Conservation (phyloP, 2,113 vertebrate species). For the Pachycephala philippinensis region DNA sequence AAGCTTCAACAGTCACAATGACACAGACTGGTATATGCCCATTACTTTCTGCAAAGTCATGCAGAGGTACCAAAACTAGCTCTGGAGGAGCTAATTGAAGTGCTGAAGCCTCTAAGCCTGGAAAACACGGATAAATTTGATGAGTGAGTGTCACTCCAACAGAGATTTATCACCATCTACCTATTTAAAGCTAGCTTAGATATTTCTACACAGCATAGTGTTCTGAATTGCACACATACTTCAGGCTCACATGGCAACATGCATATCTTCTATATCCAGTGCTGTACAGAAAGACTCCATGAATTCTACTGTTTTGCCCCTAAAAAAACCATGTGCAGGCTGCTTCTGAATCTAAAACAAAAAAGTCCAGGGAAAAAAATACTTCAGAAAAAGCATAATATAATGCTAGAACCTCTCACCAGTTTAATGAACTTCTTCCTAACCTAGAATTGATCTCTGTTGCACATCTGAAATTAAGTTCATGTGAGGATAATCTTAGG, state of each 20-base stretch:
- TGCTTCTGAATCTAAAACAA: not conserved
- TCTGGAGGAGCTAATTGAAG: not conserved
- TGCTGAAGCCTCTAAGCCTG: not conserved
- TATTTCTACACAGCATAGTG: not conserved
- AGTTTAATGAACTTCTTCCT: not conserved
- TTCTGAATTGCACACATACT: not conserved
- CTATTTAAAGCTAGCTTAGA: not conserved
- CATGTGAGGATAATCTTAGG: not conserved
- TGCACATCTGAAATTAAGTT: not conserved
- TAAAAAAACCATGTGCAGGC: not conserved
- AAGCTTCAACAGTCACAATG: not conserved
- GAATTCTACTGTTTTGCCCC: not conserved
- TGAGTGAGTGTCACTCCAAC: not conserved
- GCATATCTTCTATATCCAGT: not conserved
- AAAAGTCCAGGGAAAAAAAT: not conserved
- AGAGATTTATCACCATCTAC: not conserved
- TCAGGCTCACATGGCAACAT: not conserved
- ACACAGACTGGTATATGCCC: not conserved
- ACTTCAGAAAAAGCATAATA: not conserved
- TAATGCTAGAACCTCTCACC: not conserved
- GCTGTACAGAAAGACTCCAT: not conserved
- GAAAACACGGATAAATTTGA: not conserved
- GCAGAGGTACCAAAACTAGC: not conserved
- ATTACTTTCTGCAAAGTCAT: not conserved
- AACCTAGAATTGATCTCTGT: not conserved